Evolutionary conservation across 2,888 invertebrate genomes (phyloP), one percentile per base, ranked within the genome.

Genomic region (Tipula vernalis): DNA sequence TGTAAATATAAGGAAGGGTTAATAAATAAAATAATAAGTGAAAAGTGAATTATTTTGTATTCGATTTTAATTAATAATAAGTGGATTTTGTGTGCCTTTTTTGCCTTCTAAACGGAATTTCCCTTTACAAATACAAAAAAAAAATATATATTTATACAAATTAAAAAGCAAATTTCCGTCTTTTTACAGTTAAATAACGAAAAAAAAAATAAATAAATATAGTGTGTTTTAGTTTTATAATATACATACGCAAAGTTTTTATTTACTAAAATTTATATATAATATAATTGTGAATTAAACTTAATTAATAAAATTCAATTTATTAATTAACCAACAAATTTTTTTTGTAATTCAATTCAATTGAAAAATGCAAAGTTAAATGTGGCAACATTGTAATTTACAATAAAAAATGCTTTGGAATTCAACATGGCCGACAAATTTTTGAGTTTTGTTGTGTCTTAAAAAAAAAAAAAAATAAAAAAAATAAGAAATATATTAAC

Each of bases 391-490:
- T 39, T 84, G 84, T 41, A 87, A 87, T 51, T 57, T 85, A 84
- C 41, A 84, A 84, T 39, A 84, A 39, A 84, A 84, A 84, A 84
- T 84, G 71, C 86, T 87, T 86, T 71, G 87, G 87, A 87, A 87
- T 87, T 86, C 86, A 87, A 87, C 86, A 87, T 87, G 87, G 87
- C 87, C 86, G 86, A 86, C 86, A 47, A 86, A 84, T 84, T 36
- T 84, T 39, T 84, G 86, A 87, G 84, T 51, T 85, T 18, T 87
- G 15, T 39, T 41, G 36, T 51, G 47, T 57, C 36, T 42, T 41
- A 86, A 57, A 57, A 86, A 36, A 86, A 39, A 28, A 84, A 83
- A 83, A 83, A 36, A 28, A n/a, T n/a, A 15, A 47, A 51, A 86
- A 18, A 86, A 36, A 84, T 87, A 83, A 84, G 28, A 28, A 84